Percentiles rank a stretch among this genome's conserved stretches.
Conservation (phyloP, 2,113 vertebrate genomes). For the Otis tarda region DNA sequence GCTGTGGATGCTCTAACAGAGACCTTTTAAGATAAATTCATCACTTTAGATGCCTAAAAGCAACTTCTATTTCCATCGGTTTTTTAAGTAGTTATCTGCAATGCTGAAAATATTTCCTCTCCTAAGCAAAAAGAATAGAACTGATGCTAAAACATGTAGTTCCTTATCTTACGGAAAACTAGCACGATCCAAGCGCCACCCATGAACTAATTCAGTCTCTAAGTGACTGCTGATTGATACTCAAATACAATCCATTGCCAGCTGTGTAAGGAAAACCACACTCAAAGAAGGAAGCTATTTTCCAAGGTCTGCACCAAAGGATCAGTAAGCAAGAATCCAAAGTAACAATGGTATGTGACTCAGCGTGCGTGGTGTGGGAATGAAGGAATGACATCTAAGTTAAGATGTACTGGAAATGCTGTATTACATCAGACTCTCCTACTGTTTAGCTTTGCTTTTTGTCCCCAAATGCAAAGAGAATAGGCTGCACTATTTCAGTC, state of each 20-base stretch:
- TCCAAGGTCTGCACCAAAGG: background rate
- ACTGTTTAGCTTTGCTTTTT: background rate
- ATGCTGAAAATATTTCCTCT: background rate
- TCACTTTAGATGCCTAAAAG: background rate
- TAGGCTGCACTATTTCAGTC: background rate
- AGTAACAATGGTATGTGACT: background rate
- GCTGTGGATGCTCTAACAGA: accelerated
- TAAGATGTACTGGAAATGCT: background rate
- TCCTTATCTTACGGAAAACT: background rate
- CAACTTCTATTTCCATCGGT: background rate
- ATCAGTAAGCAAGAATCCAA: background rate
- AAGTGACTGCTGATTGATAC: background rate
- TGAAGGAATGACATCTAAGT: background rate
- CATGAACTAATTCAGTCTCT: background rate
- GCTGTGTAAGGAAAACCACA: background rate
- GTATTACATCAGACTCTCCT: background rate
- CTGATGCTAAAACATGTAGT: background rate
- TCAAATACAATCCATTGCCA: background rate
- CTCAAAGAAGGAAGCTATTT: background rate
- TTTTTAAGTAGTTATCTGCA: background rate
- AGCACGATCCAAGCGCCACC: background rate
- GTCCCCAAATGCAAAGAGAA: background rate
- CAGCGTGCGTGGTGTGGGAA: accelerated
- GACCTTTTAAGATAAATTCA: background rate
- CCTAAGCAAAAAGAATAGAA: background rate